These are phyloP conservation scores for Datnioides undecimradiatus DNA, from an alignment of 2,113 vertebrate species.

Conservation along the genomic window DNA sequence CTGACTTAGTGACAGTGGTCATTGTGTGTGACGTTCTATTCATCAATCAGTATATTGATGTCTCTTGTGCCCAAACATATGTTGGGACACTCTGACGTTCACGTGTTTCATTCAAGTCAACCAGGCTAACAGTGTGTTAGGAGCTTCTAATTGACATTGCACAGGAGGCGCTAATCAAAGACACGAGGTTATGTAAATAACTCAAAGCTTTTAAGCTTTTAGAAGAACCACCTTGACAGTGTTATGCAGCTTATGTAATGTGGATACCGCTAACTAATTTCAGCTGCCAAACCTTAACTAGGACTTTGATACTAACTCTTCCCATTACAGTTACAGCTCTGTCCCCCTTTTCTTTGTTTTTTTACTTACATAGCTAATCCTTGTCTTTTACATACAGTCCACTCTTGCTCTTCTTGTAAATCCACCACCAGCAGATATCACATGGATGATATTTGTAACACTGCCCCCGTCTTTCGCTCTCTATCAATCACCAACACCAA, in stretches of 20 bases:
- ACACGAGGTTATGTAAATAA: constrained; percentile 40
- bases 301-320: neutral
- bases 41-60: constrained; percentile 1
- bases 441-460: constrained; percentile 35
- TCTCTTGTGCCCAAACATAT: constrained; percentile 4
- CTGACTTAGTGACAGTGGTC: neutral
- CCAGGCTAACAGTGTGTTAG: neutral
- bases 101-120: constrained; percentile 20
- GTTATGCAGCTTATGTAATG: neutral
- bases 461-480: constrained; percentile 2
- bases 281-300: constrained; percentile 1
- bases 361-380: neutral
- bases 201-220: constrained; percentile 56
- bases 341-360: neutral
- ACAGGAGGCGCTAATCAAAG: constrained; percentile 45
- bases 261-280: neutral
- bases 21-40: neutral
- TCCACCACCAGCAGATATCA: constrained; percentile 21
- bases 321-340: neutral
- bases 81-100: neutral
- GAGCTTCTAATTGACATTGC: constrained; percentile 13
- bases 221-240: constrained; percentile 22
- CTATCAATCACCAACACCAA: constrained; percentile 18
- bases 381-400: constrained; percentile 11
- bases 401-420: neutral